These are phyloP conservation scores for Jacana jacana DNA, from an alignment of 2,113 vertebrate genomes.

Conservation along the genomic window DNA sequence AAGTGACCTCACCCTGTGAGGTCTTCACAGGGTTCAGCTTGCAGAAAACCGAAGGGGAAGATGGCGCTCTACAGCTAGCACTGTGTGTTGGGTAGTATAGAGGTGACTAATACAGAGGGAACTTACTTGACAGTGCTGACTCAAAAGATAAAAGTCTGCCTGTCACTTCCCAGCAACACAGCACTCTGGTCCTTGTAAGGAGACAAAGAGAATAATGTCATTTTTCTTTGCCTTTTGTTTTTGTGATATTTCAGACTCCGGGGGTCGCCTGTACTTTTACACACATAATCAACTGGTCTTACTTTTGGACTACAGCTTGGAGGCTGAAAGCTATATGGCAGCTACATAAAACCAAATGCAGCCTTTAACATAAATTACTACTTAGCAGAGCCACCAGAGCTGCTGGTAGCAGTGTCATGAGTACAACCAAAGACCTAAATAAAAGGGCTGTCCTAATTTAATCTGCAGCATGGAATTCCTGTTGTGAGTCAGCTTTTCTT, in stretches of 20 bases:
- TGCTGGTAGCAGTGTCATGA: not conserved
- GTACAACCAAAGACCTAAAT: not conserved
- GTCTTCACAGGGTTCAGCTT: not conserved
- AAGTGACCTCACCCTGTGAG: not conserved
- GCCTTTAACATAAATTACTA: not conserved
- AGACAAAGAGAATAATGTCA: not conserved
- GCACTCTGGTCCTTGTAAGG: not conserved
- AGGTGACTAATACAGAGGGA: not conserved
- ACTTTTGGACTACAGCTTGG: not conserved
- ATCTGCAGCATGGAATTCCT: not conserved
- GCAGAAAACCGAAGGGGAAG: not conserved
- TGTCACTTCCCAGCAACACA: not conserved
- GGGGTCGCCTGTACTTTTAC: not conserved
- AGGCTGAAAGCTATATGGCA: not conserved
- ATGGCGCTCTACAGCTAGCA: not conserved
- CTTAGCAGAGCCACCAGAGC: not conserved
- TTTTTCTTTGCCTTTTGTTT: not conserved
- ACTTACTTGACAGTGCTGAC: not conserved
- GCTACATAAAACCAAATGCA: not conserved
- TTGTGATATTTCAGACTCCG: not conserved
- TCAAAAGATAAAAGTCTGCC: not conserved
- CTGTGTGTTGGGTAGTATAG: not conserved
- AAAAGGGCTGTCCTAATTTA: conserved; percentile 1
- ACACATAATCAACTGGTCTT: not conserved
- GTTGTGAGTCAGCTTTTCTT: conserved; percentile 1